A percentile compares a stretch with the other conserved stretches of the same genome.
These are phyloP conservation scores for Hyalella azteca DNA, from an alignment of 2,888 invertebrate genomes.

Conservation along the genomic window DNA sequence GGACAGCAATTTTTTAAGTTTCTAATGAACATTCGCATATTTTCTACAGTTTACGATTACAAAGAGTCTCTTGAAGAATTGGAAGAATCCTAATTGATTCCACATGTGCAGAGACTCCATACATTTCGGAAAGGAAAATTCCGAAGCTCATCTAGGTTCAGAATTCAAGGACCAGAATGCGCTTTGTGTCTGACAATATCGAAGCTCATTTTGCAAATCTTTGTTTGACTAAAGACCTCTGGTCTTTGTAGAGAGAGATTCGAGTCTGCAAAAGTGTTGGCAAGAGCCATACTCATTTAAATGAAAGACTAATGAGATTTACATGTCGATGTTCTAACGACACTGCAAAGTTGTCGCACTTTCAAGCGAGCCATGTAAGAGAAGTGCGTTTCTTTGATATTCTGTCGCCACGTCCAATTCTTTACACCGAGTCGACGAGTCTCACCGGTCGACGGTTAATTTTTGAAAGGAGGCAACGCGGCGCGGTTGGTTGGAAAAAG, in stretches of 20 bases:
- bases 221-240: neutral
- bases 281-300: neutral
- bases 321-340: constrained; percentile 3
- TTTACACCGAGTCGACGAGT: neutral
- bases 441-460: constrained; percentile 9
- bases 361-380: constrained; percentile 14
- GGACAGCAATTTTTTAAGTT: too few relatives aligned
- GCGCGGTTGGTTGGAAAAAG: constrained; percentile 6
- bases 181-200: neutral
- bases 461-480: neutral
- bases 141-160: too few relatives aligned
- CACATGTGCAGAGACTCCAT: too few relatives aligned
- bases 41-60: too few relatives aligned
- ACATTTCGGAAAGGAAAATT: too few relatives aligned
- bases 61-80: too few relatives aligned
- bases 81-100: too few relatives aligned
- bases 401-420: constrained; percentile 1
- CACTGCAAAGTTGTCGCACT: constrained; percentile 14
- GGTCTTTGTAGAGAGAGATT: neutral
- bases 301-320: constrained; percentile 17
- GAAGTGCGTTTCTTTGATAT: constrained; percentile 14
- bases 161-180: too few relatives aligned
- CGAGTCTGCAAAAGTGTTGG: neutral
- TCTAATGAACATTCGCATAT: too few relatives aligned
- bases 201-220: neutral